Percentiles rank a stretch among this genome's conserved stretches.
These are phyloP conservation scores for Acipenser transmontanus DNA, from an alignment of 2,797 vertebrate genomes.

Conservation along the genomic window DNA sequence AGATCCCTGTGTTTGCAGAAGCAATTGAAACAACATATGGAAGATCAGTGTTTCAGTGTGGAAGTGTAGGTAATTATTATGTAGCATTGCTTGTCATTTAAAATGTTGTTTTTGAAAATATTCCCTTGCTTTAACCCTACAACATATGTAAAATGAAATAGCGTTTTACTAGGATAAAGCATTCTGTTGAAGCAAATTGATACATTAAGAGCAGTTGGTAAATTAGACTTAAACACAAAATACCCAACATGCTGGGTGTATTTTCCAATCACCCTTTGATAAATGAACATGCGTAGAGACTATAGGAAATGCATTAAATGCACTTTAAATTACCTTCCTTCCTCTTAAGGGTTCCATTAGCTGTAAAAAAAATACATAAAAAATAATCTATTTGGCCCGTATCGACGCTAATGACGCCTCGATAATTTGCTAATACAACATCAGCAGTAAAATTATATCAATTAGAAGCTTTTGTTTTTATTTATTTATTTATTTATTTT, in stretches of 20 bases:
- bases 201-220: constrained; percentile 55
- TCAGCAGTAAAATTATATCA: no score
- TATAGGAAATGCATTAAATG: constrained; percentile 67
- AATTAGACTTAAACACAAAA: constrained; percentile 53
- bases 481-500: no score
- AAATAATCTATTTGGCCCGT: constrained; percentile 49
- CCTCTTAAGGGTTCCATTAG: constrained; percentile 68
- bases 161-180: no score
- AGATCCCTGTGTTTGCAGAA: no score
- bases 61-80: no score
- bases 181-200: constrained; percentile 26
- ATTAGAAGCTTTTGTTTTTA: no score
- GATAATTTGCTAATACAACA: constrained; percentile 50
- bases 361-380: constrained; percentile 34
- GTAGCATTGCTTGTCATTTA: no score
- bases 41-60: no score
- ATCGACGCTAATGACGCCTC: constrained; percentile 53
- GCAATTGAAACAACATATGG: no score
- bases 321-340: constrained; percentile 67
- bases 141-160: no score
- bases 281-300: constrained; percentile 50
- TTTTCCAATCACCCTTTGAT: constrained; percentile 61
- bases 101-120: no score
- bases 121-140: no score
- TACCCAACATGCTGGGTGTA: constrained; percentile 56